Conservation (phyloP, 92 coral and sea anemone genomes). For the Epizoanthus illoricatus region DNA sequence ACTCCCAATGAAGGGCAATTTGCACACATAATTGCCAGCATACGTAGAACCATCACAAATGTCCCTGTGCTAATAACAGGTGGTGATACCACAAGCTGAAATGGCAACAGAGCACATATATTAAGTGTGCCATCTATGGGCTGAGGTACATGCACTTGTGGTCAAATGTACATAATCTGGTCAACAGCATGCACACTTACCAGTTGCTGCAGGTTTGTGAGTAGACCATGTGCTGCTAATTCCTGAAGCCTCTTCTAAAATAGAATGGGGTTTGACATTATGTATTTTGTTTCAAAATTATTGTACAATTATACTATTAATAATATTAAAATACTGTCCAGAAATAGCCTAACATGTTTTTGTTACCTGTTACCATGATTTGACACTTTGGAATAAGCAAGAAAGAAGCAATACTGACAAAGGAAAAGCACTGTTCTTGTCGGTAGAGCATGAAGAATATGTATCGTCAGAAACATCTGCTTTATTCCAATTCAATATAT, state of each 20-base stretch:
- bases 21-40: slow-evolving; percentile 88
- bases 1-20: slow-evolving; percentile 95
- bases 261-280: neutral
- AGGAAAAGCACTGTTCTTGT: too few species aligned
- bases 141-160: neutral
- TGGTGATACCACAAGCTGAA: slow-evolving; percentile 86
- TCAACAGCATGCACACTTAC: slow-evolving; percentile 46
- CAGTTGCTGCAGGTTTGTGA: slow-evolving; percentile 92
- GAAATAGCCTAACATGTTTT: neutral
- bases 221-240: slow-evolving; percentile 91
- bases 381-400: too few species aligned
- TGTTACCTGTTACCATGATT: too few species aligned
- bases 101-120: neutral
- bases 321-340: neutral
- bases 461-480: too few species aligned
- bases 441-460: too few species aligned
- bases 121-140: neutral
- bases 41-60: slow-evolving; percentile 93
- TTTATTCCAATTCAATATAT: too few species aligned
- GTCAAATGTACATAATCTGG: neutral
- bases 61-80: slow-evolving; percentile 97
- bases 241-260: slow-evolving; percentile 85
- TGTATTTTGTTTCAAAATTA: neutral
- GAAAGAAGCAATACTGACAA: too few species aligned
- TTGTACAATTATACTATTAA: neutral